Evolutionary conservation across 2,797 vertebrate species (phyloP).

Genomic region (Molossus molossus): DNA sequence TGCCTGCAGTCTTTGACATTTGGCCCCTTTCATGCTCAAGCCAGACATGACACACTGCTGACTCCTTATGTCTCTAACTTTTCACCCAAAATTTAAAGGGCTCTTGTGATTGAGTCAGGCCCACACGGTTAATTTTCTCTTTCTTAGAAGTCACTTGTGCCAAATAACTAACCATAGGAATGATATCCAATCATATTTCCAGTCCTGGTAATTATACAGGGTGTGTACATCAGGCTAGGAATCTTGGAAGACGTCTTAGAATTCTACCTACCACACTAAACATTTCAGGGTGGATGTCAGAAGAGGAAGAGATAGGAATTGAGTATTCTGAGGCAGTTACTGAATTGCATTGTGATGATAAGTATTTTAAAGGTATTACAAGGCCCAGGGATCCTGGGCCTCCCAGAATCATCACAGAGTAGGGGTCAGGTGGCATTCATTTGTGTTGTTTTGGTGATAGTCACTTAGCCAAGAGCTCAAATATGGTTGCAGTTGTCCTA

Average conservation of each 20-base stretch:
- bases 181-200: neutral
- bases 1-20: constrained; percentile 25
- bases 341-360: constrained; percentile 61
- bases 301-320: constrained; percentile 43
- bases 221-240: neutral
- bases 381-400: constrained; percentile 13
- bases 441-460: neutral
- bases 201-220: constrained; percentile 25
- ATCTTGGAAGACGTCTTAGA: constrained; percentile 40
- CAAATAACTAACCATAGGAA: neutral
- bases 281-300: neutral
- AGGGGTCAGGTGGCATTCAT: constrained; percentile 21
- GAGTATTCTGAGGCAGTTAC: constrained; percentile 24
- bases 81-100: constrained; percentile 34
- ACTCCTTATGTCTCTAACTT: constrained; percentile 47
- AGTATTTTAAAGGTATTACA: neutral
- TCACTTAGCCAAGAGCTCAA: constrained; percentile 52
- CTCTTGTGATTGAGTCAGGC: constrained; percentile 10
- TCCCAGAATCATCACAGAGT: constrained; percentile 35
- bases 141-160: constrained; percentile 53
- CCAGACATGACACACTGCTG: neutral
- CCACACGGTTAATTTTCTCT: neutral
- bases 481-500: constrained; percentile 21
- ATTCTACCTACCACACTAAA: constrained; percentile 6
- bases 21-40: constrained; percentile 5